Base-by-base conservation (phyloP, 2,113 vertebrate genomes). In the Platanista minor region DNA sequence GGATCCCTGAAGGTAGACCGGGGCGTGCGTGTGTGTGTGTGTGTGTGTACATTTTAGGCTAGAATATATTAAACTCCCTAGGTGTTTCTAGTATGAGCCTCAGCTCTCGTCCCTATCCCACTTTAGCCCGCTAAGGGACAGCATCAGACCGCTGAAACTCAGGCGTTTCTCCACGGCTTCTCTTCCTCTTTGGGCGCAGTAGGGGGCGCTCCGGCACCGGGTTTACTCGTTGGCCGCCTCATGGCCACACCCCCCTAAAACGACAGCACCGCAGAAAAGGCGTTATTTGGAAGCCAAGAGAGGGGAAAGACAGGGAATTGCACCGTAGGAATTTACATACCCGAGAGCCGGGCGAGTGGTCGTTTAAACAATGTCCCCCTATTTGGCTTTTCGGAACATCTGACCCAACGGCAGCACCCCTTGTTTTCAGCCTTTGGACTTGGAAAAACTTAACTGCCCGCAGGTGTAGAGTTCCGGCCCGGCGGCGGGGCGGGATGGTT, bases 71-170 rank as follows among this genome's bases (percentile, higher is more conserved):
- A 25, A 46, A n/a, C 17, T 8, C n/a, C 12, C 59, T 77, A 27
- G 41, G 12, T n/a, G 82, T 23, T 21, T 59, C 1, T 7, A 18
- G 12, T 1, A 4, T 2, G 80, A 67, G 14, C 23, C 43, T 21
- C n/a, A 21, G 61, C 25, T 4, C 29, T 13, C 52, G 13, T 10
- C 31, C 18, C 12, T 36, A 46, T 96, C 64, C 87, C 92, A 29
- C 1, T 7, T 15, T 4, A 8, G 25, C 41, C 97, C 98, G 62
- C 97, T 92, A 96, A 98, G 98, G 43, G 98, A 97, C 98, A 97
- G 97, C 95, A 97, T 52, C 18, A 69, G 93, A 96, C 97, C 93
- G 21, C 71, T 12, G 72, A 49, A 93, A 57, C 43, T 4, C 43
- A 1, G 2, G 21, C 4, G 0, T 0, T 29, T 14, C 0, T 6